These are phyloP conservation scores for Philonicus albiceps DNA, from an alignment of 2,888 invertebrate genomes.

Conservation along the genomic window DNA sequence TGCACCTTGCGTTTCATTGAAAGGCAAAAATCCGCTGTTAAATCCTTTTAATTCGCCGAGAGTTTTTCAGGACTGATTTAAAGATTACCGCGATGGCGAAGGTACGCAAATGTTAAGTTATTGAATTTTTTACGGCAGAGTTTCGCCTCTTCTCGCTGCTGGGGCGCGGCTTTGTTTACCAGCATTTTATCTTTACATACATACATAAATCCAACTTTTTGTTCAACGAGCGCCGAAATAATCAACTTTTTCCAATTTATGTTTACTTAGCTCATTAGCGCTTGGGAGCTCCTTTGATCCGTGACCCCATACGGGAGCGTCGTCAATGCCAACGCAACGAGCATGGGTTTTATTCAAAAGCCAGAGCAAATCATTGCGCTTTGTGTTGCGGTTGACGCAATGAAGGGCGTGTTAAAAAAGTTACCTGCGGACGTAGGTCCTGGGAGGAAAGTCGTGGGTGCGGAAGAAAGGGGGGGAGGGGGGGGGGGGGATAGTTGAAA, in stretches of 20 bases:
- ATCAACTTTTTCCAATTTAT: slow-evolving; percentile 5
- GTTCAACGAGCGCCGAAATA: background rate
- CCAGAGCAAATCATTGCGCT: background rate
- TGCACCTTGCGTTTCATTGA: background rate
- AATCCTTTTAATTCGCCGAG: background rate
- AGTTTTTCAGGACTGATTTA: background rate
- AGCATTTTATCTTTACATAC: background rate
- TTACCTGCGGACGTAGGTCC: background rate
- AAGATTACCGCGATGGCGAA: background rate
- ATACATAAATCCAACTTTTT: background rate
- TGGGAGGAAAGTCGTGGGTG: background rate
- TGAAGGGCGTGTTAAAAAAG: background rate
- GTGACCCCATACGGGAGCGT: background rate
- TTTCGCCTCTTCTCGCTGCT: background rate
- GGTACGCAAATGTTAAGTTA: background rate
- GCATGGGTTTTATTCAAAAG: background rate
- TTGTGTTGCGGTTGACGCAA: background rate
- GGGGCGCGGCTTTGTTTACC: background rate
- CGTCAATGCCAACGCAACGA: background rate
- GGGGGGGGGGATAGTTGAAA: background rate
- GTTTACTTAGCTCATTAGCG: slow-evolving; percentile 20
- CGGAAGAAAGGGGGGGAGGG: background rate
- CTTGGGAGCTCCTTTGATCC: background rate
- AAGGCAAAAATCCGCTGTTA: background rate
- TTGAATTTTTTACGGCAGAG: background rate